Evolutionary conservation across 2,797 vertebrate species (phyloP), one percentile per base, ranked within the genome.

Genomic region (Diceros bicornis): DNA sequence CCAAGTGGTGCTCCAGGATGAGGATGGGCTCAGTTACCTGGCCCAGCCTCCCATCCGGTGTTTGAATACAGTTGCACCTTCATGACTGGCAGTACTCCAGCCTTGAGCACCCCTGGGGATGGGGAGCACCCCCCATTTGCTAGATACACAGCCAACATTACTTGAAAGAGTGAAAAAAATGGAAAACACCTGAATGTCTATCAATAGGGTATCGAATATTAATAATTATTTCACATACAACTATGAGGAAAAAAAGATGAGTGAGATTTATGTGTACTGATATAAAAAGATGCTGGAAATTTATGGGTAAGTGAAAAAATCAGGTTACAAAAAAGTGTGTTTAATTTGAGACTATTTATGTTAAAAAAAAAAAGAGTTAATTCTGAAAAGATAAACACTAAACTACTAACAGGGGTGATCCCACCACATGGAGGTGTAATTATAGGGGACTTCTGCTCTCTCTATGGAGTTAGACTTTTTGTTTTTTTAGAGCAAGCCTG

Each of bases 1-100:
- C 34, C 6, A 27, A 55, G 20, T 7, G 29, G n/a, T 1, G 0
- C n/a, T 72, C 6, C 0, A 5, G 44, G 71, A 16, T 0, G 7
- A 29, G 34, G 25, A 4, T 9, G 52, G 79, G 25, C 11, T 62
- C 17, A 4, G 34, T 32, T 8, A 34, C 14, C 78, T 61, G 71
- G 17, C 21, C 72, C 23, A 44, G 29, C 14, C 37, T 82, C 50
- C 23, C 25, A 25, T 4, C 10, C 78, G 17, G 32, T n/a, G 32
- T 85, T 52, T 10, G 68, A 68, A 12, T 37, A 8, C 50, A 18
- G 37, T 34, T 37, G 0, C 12, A 12, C 20, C 29, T 50, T 55
- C 5, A 7, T 21, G 74, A 47, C 32, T 0, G 20, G 64, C 1
- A 18, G 27, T 18, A 7, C 7, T 29, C 41, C 32, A 5, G 32